Conservation (phyloP, 2,113 vertebrate genomes). For the Lophotis ruficrista region DNA sequence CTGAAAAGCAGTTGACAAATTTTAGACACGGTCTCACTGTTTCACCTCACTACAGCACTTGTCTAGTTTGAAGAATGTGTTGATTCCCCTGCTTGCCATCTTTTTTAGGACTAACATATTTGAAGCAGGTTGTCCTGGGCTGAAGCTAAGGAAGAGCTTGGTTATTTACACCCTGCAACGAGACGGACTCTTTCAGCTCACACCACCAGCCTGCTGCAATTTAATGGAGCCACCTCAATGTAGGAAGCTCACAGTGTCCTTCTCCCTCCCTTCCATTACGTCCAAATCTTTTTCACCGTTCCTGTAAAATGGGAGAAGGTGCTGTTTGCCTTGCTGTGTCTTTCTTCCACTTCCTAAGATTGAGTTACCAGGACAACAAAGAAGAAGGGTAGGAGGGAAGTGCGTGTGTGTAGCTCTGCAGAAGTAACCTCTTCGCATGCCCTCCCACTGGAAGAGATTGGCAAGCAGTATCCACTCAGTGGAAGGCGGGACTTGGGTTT, state of each 20-base stretch:
- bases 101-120: not conserved
- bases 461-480: not conserved
- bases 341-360: not conserved
- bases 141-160: not conserved
- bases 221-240: not conserved
- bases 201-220: not conserved
- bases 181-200: not conserved
- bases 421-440: not conserved
- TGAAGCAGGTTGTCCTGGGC: not conserved
- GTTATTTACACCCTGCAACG: not conserved
- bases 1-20: not conserved
- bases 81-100: not conserved
- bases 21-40: not conserved
- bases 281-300: not conserved
- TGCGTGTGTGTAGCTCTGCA: not conserved
- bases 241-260: not conserved
- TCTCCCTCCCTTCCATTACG: not conserved
- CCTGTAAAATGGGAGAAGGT: not conserved
- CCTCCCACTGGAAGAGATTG: not conserved
- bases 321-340: not conserved
- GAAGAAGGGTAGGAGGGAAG: constrained; percentile 22
- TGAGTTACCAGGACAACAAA: constrained; percentile 55
- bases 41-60: not conserved
- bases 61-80: not conserved
- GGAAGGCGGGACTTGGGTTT: not conserved